phyloP scores from a whole-genome alignment of 2,797 vertebrate genomes.

The Eleutherodactylus coqui region DNA sequence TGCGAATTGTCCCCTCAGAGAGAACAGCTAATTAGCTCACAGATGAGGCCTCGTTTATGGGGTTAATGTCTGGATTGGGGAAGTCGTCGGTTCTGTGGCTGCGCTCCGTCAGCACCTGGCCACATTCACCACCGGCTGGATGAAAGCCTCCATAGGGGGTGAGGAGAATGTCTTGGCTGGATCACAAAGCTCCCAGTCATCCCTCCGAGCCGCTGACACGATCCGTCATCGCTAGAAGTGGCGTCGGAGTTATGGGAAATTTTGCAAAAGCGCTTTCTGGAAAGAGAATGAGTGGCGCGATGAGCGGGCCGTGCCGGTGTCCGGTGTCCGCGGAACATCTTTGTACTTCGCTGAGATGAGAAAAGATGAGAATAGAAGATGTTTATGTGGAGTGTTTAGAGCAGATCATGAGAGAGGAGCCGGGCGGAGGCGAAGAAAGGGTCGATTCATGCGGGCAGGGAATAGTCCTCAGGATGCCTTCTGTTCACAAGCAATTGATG shows the following conservation, averaged over 20 bases:
- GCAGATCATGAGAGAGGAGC: conserved; percentile 66
- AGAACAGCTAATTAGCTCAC: neutral
- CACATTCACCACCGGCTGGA: neutral
- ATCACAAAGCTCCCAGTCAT: conserved; percentile 75
- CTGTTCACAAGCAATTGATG: conserved; percentile 62
- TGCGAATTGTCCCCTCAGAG: neutral
- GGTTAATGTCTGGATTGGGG: neutral
- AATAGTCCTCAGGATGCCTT: conserved; percentile 72
- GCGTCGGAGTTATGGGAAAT: conserved; percentile 76
- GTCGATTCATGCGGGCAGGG: conserved; percentile 74
- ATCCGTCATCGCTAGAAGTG: conserved; percentile 72
- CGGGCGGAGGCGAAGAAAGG: conserved; percentile 75
- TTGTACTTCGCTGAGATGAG: conserved; percentile 76
- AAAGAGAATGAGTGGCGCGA: conserved; percentile 73
- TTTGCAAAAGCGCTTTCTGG: conserved; percentile 76
- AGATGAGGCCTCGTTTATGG: neutral
- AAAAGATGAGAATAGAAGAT: conserved; percentile 71
- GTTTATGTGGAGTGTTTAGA: conserved; percentile 71
- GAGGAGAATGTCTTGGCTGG: conserved; percentile 69
- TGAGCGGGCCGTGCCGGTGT: conserved; percentile 76
- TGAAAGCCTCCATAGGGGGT: conserved; percentile 7
- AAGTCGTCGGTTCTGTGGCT: neutral
- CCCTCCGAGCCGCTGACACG: conserved; percentile 73
- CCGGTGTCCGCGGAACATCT: conserved; percentile 75
- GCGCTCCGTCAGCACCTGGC: neutral